phyloP scores from a whole-genome alignment of 2,113 vertebrate genomes.

The Hippocampus barbouri region DNA sequence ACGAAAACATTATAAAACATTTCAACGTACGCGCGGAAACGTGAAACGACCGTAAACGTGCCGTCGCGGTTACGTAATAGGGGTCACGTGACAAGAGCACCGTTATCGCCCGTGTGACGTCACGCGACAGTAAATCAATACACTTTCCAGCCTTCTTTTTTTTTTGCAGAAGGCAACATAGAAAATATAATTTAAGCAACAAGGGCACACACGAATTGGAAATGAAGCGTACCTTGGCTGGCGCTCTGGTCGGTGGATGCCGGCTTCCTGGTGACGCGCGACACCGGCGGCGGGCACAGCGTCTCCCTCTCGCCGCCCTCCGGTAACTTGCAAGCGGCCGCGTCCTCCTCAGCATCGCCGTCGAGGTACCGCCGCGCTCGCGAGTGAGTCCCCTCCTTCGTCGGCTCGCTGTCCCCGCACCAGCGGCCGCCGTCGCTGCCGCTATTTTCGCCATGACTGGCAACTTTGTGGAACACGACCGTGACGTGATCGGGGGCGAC shows the following conservation, averaged over 20 bases:
- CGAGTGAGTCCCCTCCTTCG: constrained; percentile 39
- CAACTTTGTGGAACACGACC: constrained; percentile 57
- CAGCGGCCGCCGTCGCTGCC: background rate
- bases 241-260: constrained; percentile 23
- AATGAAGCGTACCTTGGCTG: background rate
- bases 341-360: constrained; percentile 4
- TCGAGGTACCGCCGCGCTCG: background rate
- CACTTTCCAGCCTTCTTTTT: background rate
- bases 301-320: constrained; percentile 21
- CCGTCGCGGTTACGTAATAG: constrained; percentile 3
- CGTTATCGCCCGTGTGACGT: constrained; percentile 16
- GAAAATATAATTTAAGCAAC: background rate
- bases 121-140: constrained; percentile 25
- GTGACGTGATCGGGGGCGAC: constrained; percentile 50
- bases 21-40: too few relatives aligned
- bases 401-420: constrained; percentile 22
- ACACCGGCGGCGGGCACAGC: constrained; percentile 31
- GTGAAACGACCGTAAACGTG: background rate
- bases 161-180: background rate
- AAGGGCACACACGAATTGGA: background rate
- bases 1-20: too few relatives aligned
- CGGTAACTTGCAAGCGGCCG: constrained; percentile 1
- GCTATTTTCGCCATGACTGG: constrained; percentile 29
- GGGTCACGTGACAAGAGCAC: constrained; percentile 29
- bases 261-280: constrained; percentile 28